Base-by-base conservation (phyloP, 2,113 vertebrate genomes). In the Turnix velox region DNA sequence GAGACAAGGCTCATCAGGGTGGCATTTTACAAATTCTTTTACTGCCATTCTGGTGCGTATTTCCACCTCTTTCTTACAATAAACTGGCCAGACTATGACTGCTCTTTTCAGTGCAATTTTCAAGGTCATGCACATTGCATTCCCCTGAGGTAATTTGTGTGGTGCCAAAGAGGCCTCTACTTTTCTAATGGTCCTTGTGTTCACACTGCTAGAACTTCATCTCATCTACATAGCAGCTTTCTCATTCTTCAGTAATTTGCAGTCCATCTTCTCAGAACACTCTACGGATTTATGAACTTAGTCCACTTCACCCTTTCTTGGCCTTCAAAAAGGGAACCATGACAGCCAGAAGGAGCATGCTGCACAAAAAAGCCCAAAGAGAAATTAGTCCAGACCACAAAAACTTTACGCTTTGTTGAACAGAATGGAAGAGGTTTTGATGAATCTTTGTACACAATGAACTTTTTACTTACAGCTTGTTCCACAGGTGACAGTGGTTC, bases 71-170 rank as follows among this genome's bases (percentile, higher is more conserved):
- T 93, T 91, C 92, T 84, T 94, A 80, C 86, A 93, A 94, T 92
- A 95, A 96, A 87, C 66, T 86, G 20, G 20, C 42, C 17, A 27
- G 66, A 42, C 28, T 77, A 82, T 55, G 73, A 95, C 92, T 94
- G 69, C 73, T 96, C 74, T 92, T 95, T 91, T 85, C 93, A 93
- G 79, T 45, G 87, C 90, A 96, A 93, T 97, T 96, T 96, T 95
- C 58, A 88, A 88, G 95, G 94, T 96, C 94, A 94, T 37, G 87
- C 30, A 96, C 69, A 78, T 79, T 93, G 66, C 0, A 5, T 39
- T 80, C 69, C 63, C 66, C 33, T 82, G 49, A 82, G 73, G n/a
- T 92, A 92, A 95, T 96, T 66, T 94, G 5, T 85, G 80, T 79
- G 35, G 22, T 78, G 37, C 0, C 0, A 51, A 86, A 73, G 28